Percentiles rank a stretch among this genome's conserved stretches.
Evolutionary conservation across 2,113 vertebrate genomes (phyloP).

Genomic region (Eurypyga helias): DNA sequence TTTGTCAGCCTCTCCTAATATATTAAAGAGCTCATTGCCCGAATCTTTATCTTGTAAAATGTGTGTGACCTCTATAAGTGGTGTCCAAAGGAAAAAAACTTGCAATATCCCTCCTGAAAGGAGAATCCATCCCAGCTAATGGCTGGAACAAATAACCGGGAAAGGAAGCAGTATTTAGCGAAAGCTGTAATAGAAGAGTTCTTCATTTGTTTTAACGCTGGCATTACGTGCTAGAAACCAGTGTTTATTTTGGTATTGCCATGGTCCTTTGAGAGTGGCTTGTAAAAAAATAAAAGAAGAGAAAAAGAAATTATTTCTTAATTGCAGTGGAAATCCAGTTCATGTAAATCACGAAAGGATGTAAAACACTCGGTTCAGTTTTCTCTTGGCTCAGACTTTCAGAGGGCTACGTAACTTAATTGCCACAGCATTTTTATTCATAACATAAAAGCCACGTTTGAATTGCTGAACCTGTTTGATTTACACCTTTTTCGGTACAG

Average conservation of each 20-base stretch:
- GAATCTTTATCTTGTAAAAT: constrained; percentile 27
- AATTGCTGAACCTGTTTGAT: not conserved
- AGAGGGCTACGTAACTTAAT: not conserved
- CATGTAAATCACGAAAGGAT: not conserved
- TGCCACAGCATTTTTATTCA: not conserved
- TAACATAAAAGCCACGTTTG: not conserved
- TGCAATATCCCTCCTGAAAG: not conserved
- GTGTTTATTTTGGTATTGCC: not conserved
- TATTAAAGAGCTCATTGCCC: constrained; percentile 57
- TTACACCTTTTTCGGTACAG: not conserved
- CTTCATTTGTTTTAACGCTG: not conserved
- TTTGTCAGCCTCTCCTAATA: constrained; percentile 48
- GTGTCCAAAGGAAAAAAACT: not conserved
- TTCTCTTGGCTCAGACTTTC: not conserved
- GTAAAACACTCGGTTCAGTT: not conserved
- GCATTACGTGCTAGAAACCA: not conserved
- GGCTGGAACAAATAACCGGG: not conserved
- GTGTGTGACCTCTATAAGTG: constrained; percentile 29
- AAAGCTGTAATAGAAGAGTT: not conserved
- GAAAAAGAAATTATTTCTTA: not conserved
- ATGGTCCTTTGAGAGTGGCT: not conserved
- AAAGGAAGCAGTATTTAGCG: not conserved
- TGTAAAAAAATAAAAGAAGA: not conserved
- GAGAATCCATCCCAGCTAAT: not conserved
- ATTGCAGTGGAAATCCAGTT: not conserved